Evolutionary conservation across 2,888 invertebrate species (phyloP).

Genomic region (Pherbina coryleti): DNA sequence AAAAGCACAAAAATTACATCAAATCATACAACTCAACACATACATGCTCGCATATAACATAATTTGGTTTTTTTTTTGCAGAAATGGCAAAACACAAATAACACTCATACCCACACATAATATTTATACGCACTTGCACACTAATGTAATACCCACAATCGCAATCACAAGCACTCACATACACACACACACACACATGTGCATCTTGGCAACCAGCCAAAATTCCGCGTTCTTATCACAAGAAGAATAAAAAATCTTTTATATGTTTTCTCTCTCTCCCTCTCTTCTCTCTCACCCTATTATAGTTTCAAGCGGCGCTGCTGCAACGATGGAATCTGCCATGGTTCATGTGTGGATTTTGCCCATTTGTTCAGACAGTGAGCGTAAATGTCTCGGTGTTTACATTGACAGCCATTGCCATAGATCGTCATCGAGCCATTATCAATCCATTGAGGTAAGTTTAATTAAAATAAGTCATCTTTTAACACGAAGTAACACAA

Average conservation of each 20-base stretch:
- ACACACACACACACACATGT: neutral
- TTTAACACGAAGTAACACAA: too few relatives aligned
- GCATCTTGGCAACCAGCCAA: neutral
- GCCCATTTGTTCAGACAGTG: slow-evolving; percentile 88
- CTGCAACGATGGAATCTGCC: slow-evolving; percentile 89
- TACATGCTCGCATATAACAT: neutral
- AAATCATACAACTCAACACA: neutral
- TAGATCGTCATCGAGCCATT: slow-evolving; percentile 86
- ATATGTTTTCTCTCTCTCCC: neutral
- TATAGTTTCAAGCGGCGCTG: slow-evolving; percentile 87
- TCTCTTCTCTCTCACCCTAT: neutral
- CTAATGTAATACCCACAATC: too few relatives aligned
- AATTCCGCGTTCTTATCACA: slow-evolving; percentile 3
- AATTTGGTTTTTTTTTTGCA: neutral
- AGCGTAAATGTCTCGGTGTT: slow-evolving; percentile 92
- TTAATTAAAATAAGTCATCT: neutral
- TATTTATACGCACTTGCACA: too few relatives aligned
- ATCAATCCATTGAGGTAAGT: slow-evolving; percentile 80
- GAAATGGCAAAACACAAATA: neutral
- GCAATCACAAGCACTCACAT: too few relatives aligned
- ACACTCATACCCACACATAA: too few relatives aligned
- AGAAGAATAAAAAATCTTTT: too few relatives aligned
- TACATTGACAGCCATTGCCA: slow-evolving; percentile 87
- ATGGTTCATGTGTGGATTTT: slow-evolving; percentile 88
- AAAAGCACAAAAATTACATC: neutral